Conservation (phyloP, 2,888 invertebrate species). For the Deilephila elpenor region DNA sequence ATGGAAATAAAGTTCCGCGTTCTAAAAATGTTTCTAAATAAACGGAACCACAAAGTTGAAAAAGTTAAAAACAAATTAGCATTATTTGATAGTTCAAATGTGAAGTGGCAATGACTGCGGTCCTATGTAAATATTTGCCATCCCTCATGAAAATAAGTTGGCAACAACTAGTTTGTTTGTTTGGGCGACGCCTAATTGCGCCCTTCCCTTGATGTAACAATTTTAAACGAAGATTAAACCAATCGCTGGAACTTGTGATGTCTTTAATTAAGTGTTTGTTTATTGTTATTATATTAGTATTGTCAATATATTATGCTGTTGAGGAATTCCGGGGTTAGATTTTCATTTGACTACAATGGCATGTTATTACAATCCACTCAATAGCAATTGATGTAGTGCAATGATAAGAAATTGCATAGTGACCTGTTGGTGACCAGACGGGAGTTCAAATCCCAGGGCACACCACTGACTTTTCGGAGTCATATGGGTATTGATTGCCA, state of each 20-base stretch:
- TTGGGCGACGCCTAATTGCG: slow-evolving; percentile 39
- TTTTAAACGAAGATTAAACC: slow-evolving; percentile 11
- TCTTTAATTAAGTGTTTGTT: neutral
- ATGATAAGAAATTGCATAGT: too few species aligned
- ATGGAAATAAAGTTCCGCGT: neutral
- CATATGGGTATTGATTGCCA: too few species aligned
- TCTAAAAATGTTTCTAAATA: slow-evolving; percentile 1
- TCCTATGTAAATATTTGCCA: slow-evolving; percentile 38
- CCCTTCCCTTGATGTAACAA: slow-evolving; percentile 26
- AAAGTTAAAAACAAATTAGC: slow-evolving; percentile 34
- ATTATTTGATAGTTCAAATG: slow-evolving; percentile 33
- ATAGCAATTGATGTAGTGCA: too few species aligned
- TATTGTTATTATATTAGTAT: neutral
- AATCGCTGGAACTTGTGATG: neutral
- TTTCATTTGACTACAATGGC: too few species aligned
- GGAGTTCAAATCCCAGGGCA: too few species aligned
- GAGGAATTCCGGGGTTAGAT: too few species aligned
- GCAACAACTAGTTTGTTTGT: slow-evolving; percentile 38
- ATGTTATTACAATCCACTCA: too few species aligned
- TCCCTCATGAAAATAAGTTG: slow-evolving; percentile 36
- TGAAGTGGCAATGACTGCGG: slow-evolving; percentile 32
- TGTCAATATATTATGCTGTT: too few species aligned
- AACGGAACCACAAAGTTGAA: neutral
- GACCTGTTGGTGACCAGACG: too few species aligned
- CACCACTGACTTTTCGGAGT: too few species aligned